Percentiles rank a stretch among this genome's conserved stretches.
phyloP scores from a whole-genome alignment of 2,797 vertebrate species.

The Sebastes trivittatus region DNA sequence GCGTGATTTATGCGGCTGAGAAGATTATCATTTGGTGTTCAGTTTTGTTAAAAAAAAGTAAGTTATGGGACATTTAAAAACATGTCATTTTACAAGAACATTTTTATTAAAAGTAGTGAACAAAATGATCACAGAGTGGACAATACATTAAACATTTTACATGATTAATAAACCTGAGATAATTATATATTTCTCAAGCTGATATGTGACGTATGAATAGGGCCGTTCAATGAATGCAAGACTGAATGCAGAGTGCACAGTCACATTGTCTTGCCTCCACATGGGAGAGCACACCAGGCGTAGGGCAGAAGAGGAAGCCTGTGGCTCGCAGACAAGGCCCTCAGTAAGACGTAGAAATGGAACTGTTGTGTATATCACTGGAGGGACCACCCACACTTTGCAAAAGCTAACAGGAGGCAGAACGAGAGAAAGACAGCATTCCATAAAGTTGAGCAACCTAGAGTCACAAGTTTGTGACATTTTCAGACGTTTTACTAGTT shows the following conservation, averaged over 20 bases:
- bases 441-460: slow-evolving; percentile 49
- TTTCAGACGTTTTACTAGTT: slow-evolving; percentile 43
- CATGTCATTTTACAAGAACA: slow-evolving; percentile 1
- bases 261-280: slow-evolving; percentile 22
- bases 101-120: slow-evolving; percentile 13
- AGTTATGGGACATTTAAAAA: slow-evolving; percentile 19
- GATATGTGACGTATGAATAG: background rate
- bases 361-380: slow-evolving; percentile 47
- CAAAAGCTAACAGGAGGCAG: slow-evolving; percentile 51
- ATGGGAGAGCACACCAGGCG: slow-evolving; percentile 9
- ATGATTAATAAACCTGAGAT: slow-evolving; percentile 13
- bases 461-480: slow-evolving; percentile 45
- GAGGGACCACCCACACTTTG: slow-evolving; percentile 73
- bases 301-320: slow-evolving; percentile 19
- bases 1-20: slow-evolving; percentile 48
- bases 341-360: slow-evolving; percentile 32
- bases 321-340: slow-evolving; percentile 39
- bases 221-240: background rate
- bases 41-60: slow-evolving; percentile 10
- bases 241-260: background rate
- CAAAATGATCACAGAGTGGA: background rate
- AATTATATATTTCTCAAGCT: background rate
- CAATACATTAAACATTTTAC: background rate
- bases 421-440: slow-evolving; percentile 46
- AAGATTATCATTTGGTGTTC: slow-evolving; percentile 13